Base-by-base conservation (phyloP, 1,140 invertebrate genomes). In the Zaprionus ghesquierei region DNA sequence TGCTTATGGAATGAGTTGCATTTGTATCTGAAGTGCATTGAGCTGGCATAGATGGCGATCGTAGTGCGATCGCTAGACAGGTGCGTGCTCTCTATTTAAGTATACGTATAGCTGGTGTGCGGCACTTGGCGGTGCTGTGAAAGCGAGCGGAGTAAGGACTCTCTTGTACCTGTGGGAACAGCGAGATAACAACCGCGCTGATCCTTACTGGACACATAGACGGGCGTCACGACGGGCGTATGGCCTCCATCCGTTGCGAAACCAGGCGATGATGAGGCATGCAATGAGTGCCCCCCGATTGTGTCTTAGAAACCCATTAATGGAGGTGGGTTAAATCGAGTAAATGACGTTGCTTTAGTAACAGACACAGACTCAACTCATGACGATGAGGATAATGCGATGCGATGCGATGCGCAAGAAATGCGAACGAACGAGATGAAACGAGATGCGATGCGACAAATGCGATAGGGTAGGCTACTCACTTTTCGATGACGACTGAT, bases 401-500 rank as follows among this genome's bases (percentile, higher is more conserved):
- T 38, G 31, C 9, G 31, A 33, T 33, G 35, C 35, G 35, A 38
- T 38, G 35, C n/a, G 33, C 13, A 35, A 1, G 33, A 35, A n/a
- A n/a, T n/a, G n/a, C 33, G 33, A 35, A 8, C 71, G 61, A 79
- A 69, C 78, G 78, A 81, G 79, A 87, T 86, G 81, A 77, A 65
- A 53, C 69, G 65, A 41, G 65, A 66, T 44, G 41, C 1, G 35
- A 20, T 38, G 25, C 35, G 31, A 23, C n/a, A n/a, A 3, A 38
- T 3, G 2, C 18, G 27, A 2, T 15, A 5, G 12, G 9, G 22
- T 13, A 3, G n/a, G 8, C 13, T 79, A 96, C 97, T 97, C 94
- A 98, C 97, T 98, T 95, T 97, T 98, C 50, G 96, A 97, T 18
- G 98, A 97, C 18, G 98, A 99, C 92, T 98, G 97, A 92, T 98